Evolutionary conservation across 2,888 invertebrate species (phyloP), one percentile per base, ranked within the genome.

Genomic region (Papilio gigon): DNA sequence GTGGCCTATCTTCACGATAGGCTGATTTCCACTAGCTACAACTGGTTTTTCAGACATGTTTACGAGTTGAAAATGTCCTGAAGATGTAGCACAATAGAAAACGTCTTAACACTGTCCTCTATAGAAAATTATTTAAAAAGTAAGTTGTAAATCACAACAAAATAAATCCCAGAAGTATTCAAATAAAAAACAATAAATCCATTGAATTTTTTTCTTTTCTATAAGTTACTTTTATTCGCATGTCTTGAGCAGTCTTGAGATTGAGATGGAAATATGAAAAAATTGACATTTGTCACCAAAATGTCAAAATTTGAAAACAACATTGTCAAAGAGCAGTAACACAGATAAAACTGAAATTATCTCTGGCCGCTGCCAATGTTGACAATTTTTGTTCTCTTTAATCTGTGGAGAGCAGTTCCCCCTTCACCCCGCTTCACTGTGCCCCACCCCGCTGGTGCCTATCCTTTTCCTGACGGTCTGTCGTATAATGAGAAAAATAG

Each of bases 1-100:
- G 89, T 99, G 99, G 0, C 99, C 99, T 83, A 99, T 99, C 93
- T 98, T 98, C 40, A 98, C 97, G 74, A 97, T 94, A 67, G 97
- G 97, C 85, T 96, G 96, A 63, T 78, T 78, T 70, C 88, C 87
- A 78, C 86, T 87, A 50, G 85, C 83, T 64, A 82, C 81, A 61
- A 87, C 84, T 71, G 87, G 84, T 75, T 89, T 91, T 73, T 91
- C 91, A 77, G 89, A 82, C 89, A 89, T 86, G 72, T 78, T 80
- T 71, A 77, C 77, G 75, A 47, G 40, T 47, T 60, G 17, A 67
- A 63, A 72, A 70, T 62, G 60, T 60, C 6, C 64, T 40, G 47
- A 68, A 62, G 22, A 58, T 53, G 30, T 50, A 30, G 50, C 20
- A 60, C 27, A 30, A 4, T 50, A 27, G n/a, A 27, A 17, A 58